Percentiles rank a stretch among this genome's conserved stretches.
Conservation (phyloP, 2,113 vertebrate genomes). For the Actenoides lindsayi region DNA sequence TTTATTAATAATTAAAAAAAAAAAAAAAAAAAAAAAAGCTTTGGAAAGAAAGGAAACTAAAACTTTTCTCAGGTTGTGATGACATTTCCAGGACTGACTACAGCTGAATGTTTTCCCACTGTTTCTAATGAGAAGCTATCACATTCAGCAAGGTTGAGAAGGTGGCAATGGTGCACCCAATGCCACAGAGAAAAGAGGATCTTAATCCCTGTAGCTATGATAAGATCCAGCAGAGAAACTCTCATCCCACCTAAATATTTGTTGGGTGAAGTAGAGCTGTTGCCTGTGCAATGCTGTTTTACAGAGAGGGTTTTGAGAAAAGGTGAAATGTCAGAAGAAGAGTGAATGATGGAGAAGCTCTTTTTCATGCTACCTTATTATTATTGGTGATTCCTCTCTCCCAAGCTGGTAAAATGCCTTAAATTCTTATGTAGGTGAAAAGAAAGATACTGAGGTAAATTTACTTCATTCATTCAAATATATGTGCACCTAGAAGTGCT, state of each 20-base stretch:
- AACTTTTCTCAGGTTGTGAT: background rate
- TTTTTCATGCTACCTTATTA: background rate
- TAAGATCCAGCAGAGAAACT: background rate
- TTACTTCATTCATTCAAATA: background rate
- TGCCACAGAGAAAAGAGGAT: background rate
- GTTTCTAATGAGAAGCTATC: background rate
- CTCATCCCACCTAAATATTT: background rate
- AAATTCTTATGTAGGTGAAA: background rate
- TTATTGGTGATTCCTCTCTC: background rate
- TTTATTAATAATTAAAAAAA: background rate
- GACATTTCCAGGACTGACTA: background rate
- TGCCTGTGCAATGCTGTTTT: background rate
- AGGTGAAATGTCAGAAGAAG: background rate
- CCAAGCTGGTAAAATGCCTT: background rate
- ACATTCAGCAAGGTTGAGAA: background rate
- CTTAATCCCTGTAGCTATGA: fast-evolving
- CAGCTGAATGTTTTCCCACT: background rate
- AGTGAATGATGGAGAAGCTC: background rate
- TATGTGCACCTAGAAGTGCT: background rate
- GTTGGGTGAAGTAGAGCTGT: background rate
- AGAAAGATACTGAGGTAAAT: background rate
- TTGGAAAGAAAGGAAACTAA: background rate
- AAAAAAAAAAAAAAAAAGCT: too few relatives aligned
- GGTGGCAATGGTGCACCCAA: background rate
- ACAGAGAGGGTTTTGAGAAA: background rate